A percentile compares a stretch with the other conserved stretches of the same genome.
These are phyloP conservation scores for Chiroxiphia lanceolata DNA, from an alignment of 2,797 vertebrate species.

Conservation along the genomic window DNA sequence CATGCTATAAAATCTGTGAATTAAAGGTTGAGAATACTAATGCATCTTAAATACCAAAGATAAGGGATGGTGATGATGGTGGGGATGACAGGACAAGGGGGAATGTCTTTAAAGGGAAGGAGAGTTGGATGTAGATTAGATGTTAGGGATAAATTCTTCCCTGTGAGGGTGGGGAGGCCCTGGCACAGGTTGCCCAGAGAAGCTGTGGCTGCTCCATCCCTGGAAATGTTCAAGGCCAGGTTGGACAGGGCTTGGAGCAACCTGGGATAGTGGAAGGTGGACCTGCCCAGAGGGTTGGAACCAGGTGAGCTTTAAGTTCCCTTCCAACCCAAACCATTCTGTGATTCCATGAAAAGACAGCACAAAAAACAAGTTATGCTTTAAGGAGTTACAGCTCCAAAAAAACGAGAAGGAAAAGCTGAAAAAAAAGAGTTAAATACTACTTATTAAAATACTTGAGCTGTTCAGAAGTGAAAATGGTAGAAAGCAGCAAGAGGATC, in stretches of 20 bases:
- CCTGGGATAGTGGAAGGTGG: neutral
- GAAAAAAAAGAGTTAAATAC: neutral
- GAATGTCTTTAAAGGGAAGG: neutral
- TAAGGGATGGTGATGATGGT: neutral
- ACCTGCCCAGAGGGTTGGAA: neutral
- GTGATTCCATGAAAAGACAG: neutral
- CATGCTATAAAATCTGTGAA: neutral
- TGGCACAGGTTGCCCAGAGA: neutral
- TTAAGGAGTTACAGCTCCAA: neutral
- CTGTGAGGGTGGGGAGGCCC: accelerated
- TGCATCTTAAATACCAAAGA: neutral
- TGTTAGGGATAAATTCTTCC: neutral
- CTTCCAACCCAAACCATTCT: neutral
- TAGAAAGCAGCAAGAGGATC: neutral
- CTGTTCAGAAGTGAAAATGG: neutral
- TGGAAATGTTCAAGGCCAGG: neutral
- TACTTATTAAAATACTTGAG: neutral
- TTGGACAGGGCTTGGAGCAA: accelerated
- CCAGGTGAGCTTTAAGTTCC: accelerated
- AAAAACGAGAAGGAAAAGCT: neutral
- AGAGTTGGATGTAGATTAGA: neutral
- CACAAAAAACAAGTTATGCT: neutral
- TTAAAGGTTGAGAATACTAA: neutral
- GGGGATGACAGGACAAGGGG: neutral
- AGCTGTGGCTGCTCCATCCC: neutral